These are phyloP conservation scores for Natator depressus DNA, from an alignment of 2,113 vertebrate species.

Conservation along the genomic window DNA sequence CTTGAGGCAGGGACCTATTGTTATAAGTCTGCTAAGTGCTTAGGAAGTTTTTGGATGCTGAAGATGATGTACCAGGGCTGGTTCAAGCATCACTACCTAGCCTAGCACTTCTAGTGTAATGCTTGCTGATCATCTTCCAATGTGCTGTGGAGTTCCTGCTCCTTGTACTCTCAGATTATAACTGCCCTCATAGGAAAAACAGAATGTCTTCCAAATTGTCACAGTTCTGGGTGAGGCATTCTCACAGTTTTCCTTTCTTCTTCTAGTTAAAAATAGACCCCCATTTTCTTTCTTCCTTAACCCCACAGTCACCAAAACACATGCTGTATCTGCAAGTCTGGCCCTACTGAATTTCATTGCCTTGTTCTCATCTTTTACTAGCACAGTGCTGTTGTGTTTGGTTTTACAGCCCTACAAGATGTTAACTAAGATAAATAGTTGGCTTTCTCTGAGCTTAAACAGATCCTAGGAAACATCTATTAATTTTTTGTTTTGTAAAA, in stretches of 20 bases:
- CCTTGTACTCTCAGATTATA: background rate
- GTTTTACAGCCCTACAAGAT: background rate
- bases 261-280: background rate
- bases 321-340: background rate
- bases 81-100: background rate
- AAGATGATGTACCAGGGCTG: background rate
- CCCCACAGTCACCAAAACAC: background rate
- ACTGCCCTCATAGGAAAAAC: background rate
- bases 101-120: background rate
- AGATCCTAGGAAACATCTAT: background rate
- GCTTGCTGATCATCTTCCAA: background rate
- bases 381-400: background rate
- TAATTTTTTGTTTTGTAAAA: background rate
- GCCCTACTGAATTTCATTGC: background rate
- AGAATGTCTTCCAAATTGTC: background rate
- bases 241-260: background rate
- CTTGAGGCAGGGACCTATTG: background rate
- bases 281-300: background rate
- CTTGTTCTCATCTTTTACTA: background rate
- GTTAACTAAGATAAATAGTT: background rate
- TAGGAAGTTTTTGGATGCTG: background rate
- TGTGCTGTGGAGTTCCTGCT: background rate
- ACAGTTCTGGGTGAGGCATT: rapidly evolving
- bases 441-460: background rate
- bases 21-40: background rate